Percentiles rank a stretch among this genome's conserved stretches.
These are phyloP conservation scores for Ichneumoninae sp. DNA, from an alignment of 2,888 invertebrate species.

Conservation along the genomic window DNA sequence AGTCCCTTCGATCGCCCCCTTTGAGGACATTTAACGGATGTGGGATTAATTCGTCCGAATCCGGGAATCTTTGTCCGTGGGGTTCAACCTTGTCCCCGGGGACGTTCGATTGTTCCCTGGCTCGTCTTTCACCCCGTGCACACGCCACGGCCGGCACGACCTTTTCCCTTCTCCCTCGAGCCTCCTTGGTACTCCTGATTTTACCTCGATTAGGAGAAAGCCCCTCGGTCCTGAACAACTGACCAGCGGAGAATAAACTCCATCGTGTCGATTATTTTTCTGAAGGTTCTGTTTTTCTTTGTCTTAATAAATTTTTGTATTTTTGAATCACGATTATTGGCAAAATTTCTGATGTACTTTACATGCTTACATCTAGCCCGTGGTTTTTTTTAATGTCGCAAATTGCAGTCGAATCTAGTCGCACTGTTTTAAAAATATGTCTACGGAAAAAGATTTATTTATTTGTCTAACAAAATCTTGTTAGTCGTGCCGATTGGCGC, in stretches of 20 bases:
- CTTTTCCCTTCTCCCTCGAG: constrained; percentile 21
- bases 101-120: constrained; percentile 7
- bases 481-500: background rate
- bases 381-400: too few relatives aligned
- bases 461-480: too few relatives aligned
- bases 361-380: too few relatives aligned
- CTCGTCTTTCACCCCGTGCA: background rate
- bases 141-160: background rate
- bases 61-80: background rate
- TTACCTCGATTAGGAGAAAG: constrained; percentile 21
- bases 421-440: too few relatives aligned
- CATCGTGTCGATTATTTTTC: too few relatives aligned
- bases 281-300: too few relatives aligned
- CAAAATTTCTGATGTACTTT: too few relatives aligned
- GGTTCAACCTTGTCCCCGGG: constrained; percentile 5
- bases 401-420: too few relatives aligned
- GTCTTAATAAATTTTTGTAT: too few relatives aligned
- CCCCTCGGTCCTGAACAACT: constrained; percentile 17
- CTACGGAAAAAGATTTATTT: too few relatives aligned
- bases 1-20: background rate
- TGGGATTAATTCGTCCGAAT: background rate
- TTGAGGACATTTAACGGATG: background rate
- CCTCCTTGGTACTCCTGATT: constrained; percentile 1
- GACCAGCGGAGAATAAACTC: background rate
- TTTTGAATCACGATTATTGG: too few relatives aligned